Evolutionary conservation across 2,113 vertebrate genomes (phyloP), one percentile per base, ranked within the genome.

Genomic region (Tor tambroides): DNA sequence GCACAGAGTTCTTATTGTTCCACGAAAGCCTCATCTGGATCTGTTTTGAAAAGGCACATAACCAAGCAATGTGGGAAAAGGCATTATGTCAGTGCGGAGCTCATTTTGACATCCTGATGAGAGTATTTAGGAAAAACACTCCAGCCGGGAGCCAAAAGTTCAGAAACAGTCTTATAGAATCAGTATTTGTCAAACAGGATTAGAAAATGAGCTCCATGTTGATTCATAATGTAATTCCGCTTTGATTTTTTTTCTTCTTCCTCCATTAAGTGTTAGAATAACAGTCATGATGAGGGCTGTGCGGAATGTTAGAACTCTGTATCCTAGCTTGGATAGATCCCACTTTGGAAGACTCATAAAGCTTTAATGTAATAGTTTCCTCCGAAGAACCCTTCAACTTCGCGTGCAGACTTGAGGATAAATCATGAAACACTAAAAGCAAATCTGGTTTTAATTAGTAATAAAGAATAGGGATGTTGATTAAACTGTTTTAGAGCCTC

Each of bases 391-490:
- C 85, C 10, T 82, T 89, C 54, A 78, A 21, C 35, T 90, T 93
- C 91, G 88, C 92, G 91, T 92, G 91, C 88, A 88, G 87, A 87
- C 74, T 17, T 87, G 46, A 54, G 26, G 54, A 77, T 78, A 78
- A 72, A 76, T 75, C 38, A 63, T 4, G 6, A 78, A 30, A 28
- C 61, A 1, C 11, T 38, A 75, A 35, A n/a, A 61, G 41, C 51
- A 28, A 35, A 71, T 14, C 69, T 56, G 54, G 32, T 74, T 8
- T 81, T 87, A 30, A 23, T 75, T 61, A 51, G 8, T 54, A 17
- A n/a, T 63, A 41, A 41, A 74, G 35, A 23, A 38, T 3, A 74
- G 71, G 2, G 4, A 41, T 74, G 9, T 12, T 74, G 71, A 74
- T 74, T 41, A 41, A 74, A 74, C 11, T 0, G 35, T 43, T 43